phyloP scores from a whole-genome alignment of 1,140 invertebrate genomes.

The Cyphomyrmex costatus region DNA sequence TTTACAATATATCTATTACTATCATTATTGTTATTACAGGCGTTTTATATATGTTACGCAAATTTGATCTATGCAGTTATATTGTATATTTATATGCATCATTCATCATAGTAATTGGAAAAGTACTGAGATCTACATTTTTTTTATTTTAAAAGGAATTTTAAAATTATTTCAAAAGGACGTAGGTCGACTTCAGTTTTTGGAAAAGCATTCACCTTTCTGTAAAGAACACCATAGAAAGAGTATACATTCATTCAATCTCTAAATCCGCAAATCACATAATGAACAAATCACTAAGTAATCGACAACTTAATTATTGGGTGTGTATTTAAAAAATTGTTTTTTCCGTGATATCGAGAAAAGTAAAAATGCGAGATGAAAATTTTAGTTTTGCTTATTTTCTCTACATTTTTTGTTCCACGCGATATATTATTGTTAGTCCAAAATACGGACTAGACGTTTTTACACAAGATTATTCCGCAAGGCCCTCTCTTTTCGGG shows the following conservation, averaged over 20 bases:
- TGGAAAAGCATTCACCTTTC: background rate
- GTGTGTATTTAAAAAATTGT: background rate
- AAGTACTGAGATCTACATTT: background rate
- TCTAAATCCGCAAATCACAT: background rate
- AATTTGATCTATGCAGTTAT: background rate
- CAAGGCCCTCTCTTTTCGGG: background rate
- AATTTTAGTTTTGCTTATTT: background rate
- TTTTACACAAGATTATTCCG: background rate
- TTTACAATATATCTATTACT: background rate
- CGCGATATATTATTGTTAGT: background rate
- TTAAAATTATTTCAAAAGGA: background rate
- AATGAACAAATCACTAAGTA: background rate
- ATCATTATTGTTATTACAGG: background rate
- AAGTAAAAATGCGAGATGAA: background rate
- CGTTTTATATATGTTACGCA: background rate
- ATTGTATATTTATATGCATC: background rate
- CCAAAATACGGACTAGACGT: background rate
- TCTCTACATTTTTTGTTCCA: background rate
- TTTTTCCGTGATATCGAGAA: background rate
- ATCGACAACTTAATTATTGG: background rate
- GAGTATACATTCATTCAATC: background rate
- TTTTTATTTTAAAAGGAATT: background rate
- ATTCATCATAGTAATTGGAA: background rate
- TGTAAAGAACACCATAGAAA: background rate
- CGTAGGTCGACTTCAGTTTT: no score